Evolutionary conservation across 2,888 invertebrate species (phyloP), one percentile per base, ranked within the genome.

Genomic region (Chorisops tibialis): DNA sequence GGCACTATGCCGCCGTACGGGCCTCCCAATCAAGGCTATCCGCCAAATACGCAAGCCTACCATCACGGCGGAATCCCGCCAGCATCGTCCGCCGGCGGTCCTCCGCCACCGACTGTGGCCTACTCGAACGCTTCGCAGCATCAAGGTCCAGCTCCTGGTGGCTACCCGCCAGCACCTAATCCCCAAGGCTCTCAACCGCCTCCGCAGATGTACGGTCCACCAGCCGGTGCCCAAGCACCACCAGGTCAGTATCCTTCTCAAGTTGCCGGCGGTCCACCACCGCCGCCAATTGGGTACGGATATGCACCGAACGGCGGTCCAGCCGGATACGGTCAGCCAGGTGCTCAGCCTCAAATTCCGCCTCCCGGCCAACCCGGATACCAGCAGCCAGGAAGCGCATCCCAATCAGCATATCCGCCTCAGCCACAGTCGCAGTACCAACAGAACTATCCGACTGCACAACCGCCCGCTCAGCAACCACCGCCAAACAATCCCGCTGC

Each of bases 1-100:
- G 71, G 70, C 16, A 70, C 70, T 12, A 72, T 73, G 73, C 70
- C 69, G 9, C 68, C 69, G 3, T 77, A 78, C 61, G 77, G 76
- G 1, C 76, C 77, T 5, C 78, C 78, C n/a, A 59, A 58, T 9
- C 77, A 77, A 67, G 73, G 83, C 4, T 87, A 87, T 69, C 86
- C 84, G 7, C 82, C 87, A 11, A 80, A 83, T 2, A 79, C 82
- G 58, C 81, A 80, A 71, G 82, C 82, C 59, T 82, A 82, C 66
- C 82, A 81, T 63, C 81, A 81, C 50, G 80, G 79, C 14, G 76
- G 74, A 21, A 72, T 77, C 68, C 80, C 81, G 30, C 75, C 79
- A 35, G 70, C 73, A 37, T 69, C 75, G 5, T 67, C 80, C 72
- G 52, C 80, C 6, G 70, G 71, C 4, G 71, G 71, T 24, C 82